Conservation (phyloP, 2,113 vertebrate species). For the Eonycteris spelaea region DNA sequence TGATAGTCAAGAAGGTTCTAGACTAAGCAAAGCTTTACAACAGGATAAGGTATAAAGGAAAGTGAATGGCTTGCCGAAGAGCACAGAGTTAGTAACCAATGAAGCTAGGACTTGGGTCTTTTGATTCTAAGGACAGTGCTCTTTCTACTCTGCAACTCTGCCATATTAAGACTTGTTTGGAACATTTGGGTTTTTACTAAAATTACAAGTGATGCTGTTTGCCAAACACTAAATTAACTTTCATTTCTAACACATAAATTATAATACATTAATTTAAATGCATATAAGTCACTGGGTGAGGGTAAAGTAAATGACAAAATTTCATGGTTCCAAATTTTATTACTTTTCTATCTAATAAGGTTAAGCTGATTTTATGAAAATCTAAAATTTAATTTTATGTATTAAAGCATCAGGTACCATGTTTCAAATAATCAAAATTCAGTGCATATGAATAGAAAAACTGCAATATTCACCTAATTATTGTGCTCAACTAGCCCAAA, state of each 20-base stretch:
- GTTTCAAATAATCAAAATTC: background rate
- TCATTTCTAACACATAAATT: background rate
- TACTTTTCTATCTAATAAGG: background rate
- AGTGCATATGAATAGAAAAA: background rate
- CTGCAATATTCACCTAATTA: background rate
- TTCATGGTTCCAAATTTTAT: background rate
- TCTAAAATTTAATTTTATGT: background rate
- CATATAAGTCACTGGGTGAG: background rate
- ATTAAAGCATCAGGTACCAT: background rate
- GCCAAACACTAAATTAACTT: background rate
- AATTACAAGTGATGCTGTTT: background rate
- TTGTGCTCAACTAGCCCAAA: background rate
- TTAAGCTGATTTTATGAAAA: background rate
- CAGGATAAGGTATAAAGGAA: background rate
- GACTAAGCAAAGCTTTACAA: background rate
- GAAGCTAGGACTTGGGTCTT: background rate
- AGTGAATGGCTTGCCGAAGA: background rate
- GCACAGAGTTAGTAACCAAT: background rate
- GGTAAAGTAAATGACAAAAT: background rate
- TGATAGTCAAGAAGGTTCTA: background rate
- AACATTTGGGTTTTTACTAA: background rate
- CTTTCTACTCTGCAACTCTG: background rate
- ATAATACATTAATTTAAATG: background rate
- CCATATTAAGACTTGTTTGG: background rate
- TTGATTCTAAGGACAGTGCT: background rate